Percentiles rank a stretch among this genome's conserved stretches.
Evolutionary conservation across 2,113 vertebrate genomes (phyloP).

Genomic region (Gobio gobio): DNA sequence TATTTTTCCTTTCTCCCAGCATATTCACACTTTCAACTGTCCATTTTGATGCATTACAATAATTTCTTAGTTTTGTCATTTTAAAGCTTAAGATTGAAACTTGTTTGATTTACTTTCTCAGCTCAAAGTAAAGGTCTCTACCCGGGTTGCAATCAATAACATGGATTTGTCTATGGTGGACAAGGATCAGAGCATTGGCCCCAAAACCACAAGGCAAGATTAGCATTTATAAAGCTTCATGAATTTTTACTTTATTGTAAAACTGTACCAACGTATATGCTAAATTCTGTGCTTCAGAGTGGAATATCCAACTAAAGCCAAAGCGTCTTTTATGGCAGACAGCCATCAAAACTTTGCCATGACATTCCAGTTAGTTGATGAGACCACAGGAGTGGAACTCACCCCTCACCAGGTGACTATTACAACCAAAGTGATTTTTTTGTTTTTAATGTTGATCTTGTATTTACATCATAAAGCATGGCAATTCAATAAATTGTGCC

Average conservation of each 20-base stretch:
- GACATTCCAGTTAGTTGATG: constrained; percentile 92
- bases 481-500: background rate
- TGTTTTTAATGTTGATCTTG: too few relatives aligned
- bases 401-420: constrained; percentile 91
- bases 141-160: constrained; percentile 91
- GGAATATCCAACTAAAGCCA: constrained; percentile 90
- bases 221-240: background rate
- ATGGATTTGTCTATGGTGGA: constrained; percentile 97
- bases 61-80: background rate
- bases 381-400: constrained; percentile 91
- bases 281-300: constrained; percentile 77
- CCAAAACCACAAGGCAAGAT: constrained; percentile 90
- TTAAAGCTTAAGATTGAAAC: background rate
- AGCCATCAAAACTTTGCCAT: constrained; percentile 98
- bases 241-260: background rate
- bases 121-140: constrained; percentile 98
- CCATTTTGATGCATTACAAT: background rate
- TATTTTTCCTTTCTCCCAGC: background rate
- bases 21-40: background rate
- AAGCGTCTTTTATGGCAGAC: constrained; percentile 89
- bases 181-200: constrained; percentile 97
- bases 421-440: background rate
- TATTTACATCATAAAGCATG: background rate
- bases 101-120: constrained; percentile 58
- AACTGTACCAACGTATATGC: background rate